A percentile compares a stretch with the other conserved stretches of the same genome.
Evolutionary conservation across 2,797 vertebrate species (phyloP).

Genomic region (Pachyuromys duprasi): DNA sequence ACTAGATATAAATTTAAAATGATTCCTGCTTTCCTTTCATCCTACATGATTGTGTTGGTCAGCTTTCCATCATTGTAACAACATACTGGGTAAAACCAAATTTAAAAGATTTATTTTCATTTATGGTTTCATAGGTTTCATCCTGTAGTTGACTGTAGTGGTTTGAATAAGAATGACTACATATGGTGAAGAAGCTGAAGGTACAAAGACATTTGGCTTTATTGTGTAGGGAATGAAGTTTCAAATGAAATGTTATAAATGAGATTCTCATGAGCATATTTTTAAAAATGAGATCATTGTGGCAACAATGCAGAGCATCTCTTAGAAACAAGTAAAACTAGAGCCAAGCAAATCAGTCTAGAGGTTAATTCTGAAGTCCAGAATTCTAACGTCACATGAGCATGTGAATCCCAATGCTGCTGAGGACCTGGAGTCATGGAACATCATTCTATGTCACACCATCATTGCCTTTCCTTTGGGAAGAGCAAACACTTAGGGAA

Average conservation of each 20-base stretch:
- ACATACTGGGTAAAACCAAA: not conserved
- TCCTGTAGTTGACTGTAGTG: not conserved
- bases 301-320: not conserved
- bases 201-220: not conserved
- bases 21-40: not conserved
- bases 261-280: not conserved
- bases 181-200: not conserved
- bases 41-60: not conserved
- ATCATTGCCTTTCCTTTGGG: not conserved
- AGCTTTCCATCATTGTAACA: not conserved
- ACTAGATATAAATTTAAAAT: not conserved
- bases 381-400: not conserved
- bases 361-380: not conserved
- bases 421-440: not conserved
- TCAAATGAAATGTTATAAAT: not conserved
- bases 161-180: not conserved
- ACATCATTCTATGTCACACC: not conserved
- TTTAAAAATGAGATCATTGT: not conserved
- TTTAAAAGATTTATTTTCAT: not conserved
- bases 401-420: too few species aligned
- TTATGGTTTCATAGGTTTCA: not conserved
- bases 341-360: not conserved
- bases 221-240: conserved; percentile 10
- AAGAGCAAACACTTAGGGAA: conserved; percentile 29
- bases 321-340: not conserved